Conservation (phyloP, 1,140 invertebrate genomes). For the Drosophila quadrilineata region DNA sequence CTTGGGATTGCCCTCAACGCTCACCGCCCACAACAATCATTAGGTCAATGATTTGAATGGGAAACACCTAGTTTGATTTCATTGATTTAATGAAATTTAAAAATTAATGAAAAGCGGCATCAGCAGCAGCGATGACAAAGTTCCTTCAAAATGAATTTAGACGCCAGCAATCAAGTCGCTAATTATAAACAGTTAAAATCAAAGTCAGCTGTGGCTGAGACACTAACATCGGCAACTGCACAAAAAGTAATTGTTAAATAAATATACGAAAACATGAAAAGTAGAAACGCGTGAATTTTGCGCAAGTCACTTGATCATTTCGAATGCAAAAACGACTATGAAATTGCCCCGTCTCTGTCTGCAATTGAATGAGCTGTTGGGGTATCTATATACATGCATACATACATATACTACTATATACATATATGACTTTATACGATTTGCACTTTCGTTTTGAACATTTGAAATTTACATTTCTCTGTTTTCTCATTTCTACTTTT, state of each 20-base stretch:
- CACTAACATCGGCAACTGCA: neutral
- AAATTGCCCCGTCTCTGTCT: neutral
- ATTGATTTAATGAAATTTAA: slow-evolving; percentile 42
- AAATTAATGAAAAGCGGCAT: slow-evolving; percentile 34
- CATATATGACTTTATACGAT: neutral
- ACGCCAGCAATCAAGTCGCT: slow-evolving; percentile 64
- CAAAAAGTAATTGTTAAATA: slow-evolving; percentile 35
- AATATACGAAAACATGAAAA: slow-evolving; percentile 39
- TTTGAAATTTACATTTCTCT: slow-evolving; percentile 14
- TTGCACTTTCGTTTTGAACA: slow-evolving; percentile 31
- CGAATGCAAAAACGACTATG: slow-evolving; percentile 16
- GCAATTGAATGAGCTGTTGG: no score
- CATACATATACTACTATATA: neutral
- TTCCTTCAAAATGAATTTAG: slow-evolving; percentile 66
- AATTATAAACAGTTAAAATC: slow-evolving; percentile 71
- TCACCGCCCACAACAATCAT: slow-evolving; percentile 9
- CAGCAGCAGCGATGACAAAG: slow-evolving; percentile 43
- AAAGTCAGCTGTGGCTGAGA: no score
- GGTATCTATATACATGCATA: neutral
- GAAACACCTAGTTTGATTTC: slow-evolving; percentile 27
- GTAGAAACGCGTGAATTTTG: neutral
- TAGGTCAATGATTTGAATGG: slow-evolving; percentile 42
- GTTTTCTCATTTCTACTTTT: neutral
- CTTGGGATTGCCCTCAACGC: neutral
- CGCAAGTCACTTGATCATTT: slow-evolving; percentile 43